Percentiles rank a stretch among this genome's conserved stretches.
These are phyloP conservation scores for Dryadula phaetusa DNA, from an alignment of 2,888 invertebrate species.

Conservation along the genomic window DNA sequence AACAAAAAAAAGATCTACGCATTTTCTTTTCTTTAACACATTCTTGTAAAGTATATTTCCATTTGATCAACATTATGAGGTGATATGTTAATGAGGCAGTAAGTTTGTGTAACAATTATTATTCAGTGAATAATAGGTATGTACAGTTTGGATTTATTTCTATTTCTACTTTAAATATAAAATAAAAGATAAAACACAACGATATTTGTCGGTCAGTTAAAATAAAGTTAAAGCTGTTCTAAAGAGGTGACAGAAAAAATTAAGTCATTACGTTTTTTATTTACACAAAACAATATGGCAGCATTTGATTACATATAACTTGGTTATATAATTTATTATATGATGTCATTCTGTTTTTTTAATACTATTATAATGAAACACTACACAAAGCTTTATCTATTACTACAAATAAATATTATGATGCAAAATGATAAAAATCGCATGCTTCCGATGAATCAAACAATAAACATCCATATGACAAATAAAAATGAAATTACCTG, in stretches of 20 bases:
- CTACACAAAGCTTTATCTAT: not conserved
- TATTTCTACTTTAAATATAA: not conserved
- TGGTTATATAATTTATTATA: not conserved
- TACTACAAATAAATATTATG: conserved; percentile 4
- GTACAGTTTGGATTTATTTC: not conserved
- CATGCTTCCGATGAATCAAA: conserved; percentile 8
- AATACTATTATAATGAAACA: not conserved
- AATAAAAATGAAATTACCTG: conserved; percentile 6
- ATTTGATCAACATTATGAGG: not conserved
- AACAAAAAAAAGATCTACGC: too few relatives aligned
- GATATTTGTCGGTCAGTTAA: not conserved
- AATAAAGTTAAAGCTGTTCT: not conserved
- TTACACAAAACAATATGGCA: not conserved
- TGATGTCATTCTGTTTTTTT: not conserved
- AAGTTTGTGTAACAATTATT: conserved; percentile 3
- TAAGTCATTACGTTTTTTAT: not conserved
- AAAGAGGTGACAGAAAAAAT: not conserved
- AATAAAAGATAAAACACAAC: not conserved
- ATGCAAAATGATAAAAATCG: not conserved
- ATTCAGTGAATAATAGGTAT: not conserved
- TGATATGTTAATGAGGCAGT: not conserved
- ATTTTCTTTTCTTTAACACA: not conserved
- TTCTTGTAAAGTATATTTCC: not conserved
- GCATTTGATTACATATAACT: conserved; percentile 1
- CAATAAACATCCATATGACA: conserved; percentile 12